These are phyloP conservation scores for Tauraco erythrolophus DNA, from an alignment of 2,113 vertebrate species.

Conservation along the genomic window DNA sequence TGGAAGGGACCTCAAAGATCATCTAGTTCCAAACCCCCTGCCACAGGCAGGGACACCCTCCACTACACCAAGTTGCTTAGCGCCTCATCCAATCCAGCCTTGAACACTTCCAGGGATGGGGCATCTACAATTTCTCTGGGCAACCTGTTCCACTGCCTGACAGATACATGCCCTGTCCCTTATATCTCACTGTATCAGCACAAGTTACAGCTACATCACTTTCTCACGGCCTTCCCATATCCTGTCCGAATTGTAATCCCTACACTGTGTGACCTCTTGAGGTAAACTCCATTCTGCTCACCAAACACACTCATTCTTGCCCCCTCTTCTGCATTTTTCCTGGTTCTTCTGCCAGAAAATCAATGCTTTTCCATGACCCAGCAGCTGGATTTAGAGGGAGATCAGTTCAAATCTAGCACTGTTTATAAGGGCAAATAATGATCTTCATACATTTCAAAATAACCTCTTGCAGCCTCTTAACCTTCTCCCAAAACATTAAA, in stretches of 20 bases:
- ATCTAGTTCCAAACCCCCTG: too few relatives aligned
- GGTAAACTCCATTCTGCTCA: neutral
- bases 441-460: neutral
- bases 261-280: neutral
- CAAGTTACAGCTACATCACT: neutral
- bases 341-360: neutral
- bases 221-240: neutral
- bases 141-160: too few relatives aligned
- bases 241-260: fast-evolving
- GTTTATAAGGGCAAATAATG: neutral
- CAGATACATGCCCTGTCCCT: neutral
- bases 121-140: too few relatives aligned
- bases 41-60: too few relatives aligned
- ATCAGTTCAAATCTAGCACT: neutral
- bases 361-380: constrained; percentile 18
- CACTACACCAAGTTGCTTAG: too few relatives aligned
- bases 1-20: too few relatives aligned
- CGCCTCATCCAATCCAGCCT: too few relatives aligned
- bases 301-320: neutral
- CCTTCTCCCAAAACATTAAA: neutral
- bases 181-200: fast-evolving
- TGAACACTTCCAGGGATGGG: too few relatives aligned
- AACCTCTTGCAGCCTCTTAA: neutral
- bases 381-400: neutral
- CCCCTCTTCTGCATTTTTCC: neutral